Evolutionary conservation across 2,797 vertebrate genomes (phyloP).

Genomic region (Podarcis lilfordi): DNA sequence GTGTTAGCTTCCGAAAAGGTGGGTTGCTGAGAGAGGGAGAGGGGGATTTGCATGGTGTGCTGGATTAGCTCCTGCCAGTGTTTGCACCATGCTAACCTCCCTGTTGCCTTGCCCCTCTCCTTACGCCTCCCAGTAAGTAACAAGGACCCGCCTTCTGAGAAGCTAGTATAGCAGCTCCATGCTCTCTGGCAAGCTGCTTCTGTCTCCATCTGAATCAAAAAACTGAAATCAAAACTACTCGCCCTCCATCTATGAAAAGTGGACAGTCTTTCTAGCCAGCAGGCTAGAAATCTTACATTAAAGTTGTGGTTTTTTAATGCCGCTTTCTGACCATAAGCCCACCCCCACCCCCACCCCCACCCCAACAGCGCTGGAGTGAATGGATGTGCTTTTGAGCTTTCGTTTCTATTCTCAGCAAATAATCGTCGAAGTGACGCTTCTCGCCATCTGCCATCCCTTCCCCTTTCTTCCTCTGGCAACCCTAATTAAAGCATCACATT

Average conservation of each 20-base stretch:
- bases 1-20: no score
- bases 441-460: background rate
- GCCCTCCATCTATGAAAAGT: background rate
- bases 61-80: no score
- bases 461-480: constrained; percentile 14
- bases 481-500: background rate
- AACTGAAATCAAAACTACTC: background rate
- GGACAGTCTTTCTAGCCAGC: background rate
- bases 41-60: no score
- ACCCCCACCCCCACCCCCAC: no score
- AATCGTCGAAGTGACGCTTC: background rate
- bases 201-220: no score
- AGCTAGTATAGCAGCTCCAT: no score
- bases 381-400: background rate
- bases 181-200: no score
- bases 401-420: background rate
- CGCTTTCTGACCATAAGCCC: background rate
- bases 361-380: background rate
- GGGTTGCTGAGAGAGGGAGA: no score
- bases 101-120: no score
- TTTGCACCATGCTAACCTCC: no score
- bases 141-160: no score
- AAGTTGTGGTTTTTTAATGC: background rate
- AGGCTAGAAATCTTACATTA: background rate
- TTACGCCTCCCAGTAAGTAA: no score